phyloP scores from a whole-genome alignment of 2,113 vertebrate species.

The Phocoena sinus region DNA sequence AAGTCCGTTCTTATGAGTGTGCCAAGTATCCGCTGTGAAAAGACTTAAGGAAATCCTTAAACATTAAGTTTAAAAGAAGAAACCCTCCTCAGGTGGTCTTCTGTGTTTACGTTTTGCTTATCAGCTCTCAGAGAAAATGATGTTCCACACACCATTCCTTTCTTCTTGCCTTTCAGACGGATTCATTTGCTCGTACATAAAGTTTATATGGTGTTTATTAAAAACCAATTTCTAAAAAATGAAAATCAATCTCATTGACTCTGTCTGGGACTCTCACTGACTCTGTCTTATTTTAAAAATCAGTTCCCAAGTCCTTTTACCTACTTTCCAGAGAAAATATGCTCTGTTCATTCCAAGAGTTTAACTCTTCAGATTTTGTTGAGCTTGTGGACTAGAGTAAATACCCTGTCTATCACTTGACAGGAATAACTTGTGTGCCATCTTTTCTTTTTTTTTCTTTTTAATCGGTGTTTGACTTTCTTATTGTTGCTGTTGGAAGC shows the following conservation, averaged over 20 bases:
- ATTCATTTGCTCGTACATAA: neutral
- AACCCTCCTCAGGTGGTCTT: neutral
- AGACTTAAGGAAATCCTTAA: neutral
- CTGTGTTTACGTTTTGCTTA: neutral
- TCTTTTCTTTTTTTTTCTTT: neutral
- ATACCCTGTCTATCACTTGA: neutral
- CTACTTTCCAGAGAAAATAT: neutral
- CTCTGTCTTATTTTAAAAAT: slow-evolving; percentile 14
- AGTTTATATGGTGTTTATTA: neutral
- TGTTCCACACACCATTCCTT: neutral
- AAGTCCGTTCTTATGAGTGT: neutral
- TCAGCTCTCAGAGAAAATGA: neutral
- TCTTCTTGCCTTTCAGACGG: neutral
- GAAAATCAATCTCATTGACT: neutral
- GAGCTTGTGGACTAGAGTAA: neutral
- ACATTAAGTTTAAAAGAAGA: neutral
- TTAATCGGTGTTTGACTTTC: neutral
- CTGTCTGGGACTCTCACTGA: neutral
- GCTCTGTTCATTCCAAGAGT: neutral
- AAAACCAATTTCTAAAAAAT: slow-evolving; percentile 24
- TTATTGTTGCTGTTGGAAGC: neutral
- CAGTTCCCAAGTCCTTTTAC: neutral
- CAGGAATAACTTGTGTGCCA: neutral
- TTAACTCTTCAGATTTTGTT: neutral
- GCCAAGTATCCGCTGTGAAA: neutral